These are phyloP conservation scores for Andinoacara biseriatus DNA, from an alignment of 2,113 vertebrate genomes.

Conservation along the genomic window DNA sequence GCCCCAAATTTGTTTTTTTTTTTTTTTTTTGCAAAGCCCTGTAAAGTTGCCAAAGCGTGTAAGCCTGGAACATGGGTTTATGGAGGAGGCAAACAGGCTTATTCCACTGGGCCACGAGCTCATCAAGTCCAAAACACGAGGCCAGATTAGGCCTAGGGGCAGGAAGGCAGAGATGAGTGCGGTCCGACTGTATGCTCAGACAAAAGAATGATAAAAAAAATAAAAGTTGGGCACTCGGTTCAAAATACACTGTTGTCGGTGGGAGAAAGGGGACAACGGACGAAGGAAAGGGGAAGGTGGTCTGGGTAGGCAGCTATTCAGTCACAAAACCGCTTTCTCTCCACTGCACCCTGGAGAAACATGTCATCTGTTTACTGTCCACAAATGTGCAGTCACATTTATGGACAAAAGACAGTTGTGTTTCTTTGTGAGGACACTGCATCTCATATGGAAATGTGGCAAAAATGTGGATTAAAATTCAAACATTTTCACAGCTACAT, in stretches of 20 bases:
- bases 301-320: conserved; percentile 15
- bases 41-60: conserved; percentile 70
- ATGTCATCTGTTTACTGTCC: conserved; percentile 20
- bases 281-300: conserved; percentile 30
- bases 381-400: neutral
- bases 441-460: neutral
- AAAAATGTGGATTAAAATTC: neutral
- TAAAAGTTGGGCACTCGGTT: conserved; percentile 21
- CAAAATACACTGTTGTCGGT: conserved; percentile 30
- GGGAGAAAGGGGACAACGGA: conserved; percentile 44
- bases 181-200: conserved; percentile 22
- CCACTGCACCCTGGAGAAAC: neutral
- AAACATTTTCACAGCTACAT: too few relatives aligned
- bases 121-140: conserved; percentile 72
- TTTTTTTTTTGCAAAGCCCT: conserved; percentile 55
- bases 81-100: conserved; percentile 71
- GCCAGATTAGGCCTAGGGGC: conserved; percentile 66
- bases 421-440: neutral
- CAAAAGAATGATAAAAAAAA: conserved; percentile 46
- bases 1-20: too few relatives aligned
- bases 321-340: conserved; percentile 26
- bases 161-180: conserved; percentile 31
- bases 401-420: neutral
- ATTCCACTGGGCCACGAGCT: conserved; percentile 66
- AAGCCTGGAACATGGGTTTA: conserved; percentile 72